Base-by-base conservation (phyloP, 2,888 invertebrate genomes). In the Plemyria rubiginata region DNA sequence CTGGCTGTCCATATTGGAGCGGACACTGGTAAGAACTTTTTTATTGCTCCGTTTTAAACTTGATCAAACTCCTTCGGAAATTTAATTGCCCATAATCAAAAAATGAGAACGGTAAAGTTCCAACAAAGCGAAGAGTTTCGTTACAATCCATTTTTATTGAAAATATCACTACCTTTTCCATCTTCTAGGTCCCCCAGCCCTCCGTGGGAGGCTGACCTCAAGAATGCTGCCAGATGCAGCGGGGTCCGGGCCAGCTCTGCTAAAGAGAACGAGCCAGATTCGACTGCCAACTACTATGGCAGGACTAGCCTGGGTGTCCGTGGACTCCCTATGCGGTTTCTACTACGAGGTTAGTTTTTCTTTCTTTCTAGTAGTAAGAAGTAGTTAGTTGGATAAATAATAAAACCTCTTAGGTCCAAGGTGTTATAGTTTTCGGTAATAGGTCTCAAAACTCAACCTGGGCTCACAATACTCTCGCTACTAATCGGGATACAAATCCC, bases 261-360 rank as follows among this genome's bases (percentile, higher is more conserved):
- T 97, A 22, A 94, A 95, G 71, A 93, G 94, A 15, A 91, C 93
- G 0, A 94, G 95, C 62, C 79, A 80, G 46, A 86, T 89, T 6
- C 90, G 92, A 0, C 83, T 93, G 28, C 93, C 94, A 0, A 89
- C 94, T 0, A 89, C 94, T 0, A 92, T 94, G 0, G 95, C 95
- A 22, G 97, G 97, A 0, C 93, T 97, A 67, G 96, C 96, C n/a
- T 98, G 97, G 97, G 87, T 96, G 8, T 94, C 96, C 0, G 95
- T 98, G 0, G 97, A 97, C 79, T 94, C 94, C 6, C 95, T 97
- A 52, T 98, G 97, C 77, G 96, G 95, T 75, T 86, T 97, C 16
- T 96, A 97, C 80, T 98, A 97, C 78, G 97, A 97, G 86, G 94
- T 96, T 62, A 65, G 54, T 28, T 11, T 38, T 38, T 38, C 6